Evolutionary conservation across 2,797 vertebrate species (phyloP), one percentile per base, ranked within the genome.

Genomic region (Siniperca scherzeri): DNA sequence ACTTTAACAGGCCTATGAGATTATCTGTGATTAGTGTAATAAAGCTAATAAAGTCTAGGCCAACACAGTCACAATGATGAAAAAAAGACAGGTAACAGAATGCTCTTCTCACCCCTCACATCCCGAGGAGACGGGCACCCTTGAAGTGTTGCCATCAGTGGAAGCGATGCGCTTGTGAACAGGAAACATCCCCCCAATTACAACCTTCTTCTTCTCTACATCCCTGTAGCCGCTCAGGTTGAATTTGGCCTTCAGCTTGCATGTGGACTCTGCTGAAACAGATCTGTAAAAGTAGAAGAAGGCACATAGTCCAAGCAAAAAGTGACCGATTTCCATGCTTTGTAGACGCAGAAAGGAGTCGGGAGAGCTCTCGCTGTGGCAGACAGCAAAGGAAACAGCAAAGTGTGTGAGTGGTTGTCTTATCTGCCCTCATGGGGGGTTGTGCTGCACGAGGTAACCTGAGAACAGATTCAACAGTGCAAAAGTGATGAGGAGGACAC

Each of bases 161-260:
- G 95, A 95, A 33, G 90, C 90, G 21, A 96, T 91, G 1, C 96
- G 95, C 57, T 88, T 95, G 80, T 97, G 96, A 46, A 97, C 93
- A 0, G 96, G 95, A 87, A 97, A 98, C 96, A 97, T 96, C 17
- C 97, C 97, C 42, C 96, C 96, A 1, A 97, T 74, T 0, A 97
- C 93, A 0, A 97, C 93, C 61, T 92, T 94, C 78, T 96, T 96
- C 81, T 96, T 96, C 62, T 94, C 92, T 14, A 96, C 92, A 22
- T 96, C 79, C 86, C 96, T 96, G 87, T 96, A 97, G 42, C 96
- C 96, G 11, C 74, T 95, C 86, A 98, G 92, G 89, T 97, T 96
- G 88, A 98, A 98, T 83, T 96, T 97, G 85, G 96, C 97, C 84
- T 98, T 96, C 75, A 98, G 89, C 74, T 95, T 93, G 86, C 96